phyloP scores from a whole-genome alignment of 2,113 vertebrate genomes.

The Halcyon malimbica region DNA sequence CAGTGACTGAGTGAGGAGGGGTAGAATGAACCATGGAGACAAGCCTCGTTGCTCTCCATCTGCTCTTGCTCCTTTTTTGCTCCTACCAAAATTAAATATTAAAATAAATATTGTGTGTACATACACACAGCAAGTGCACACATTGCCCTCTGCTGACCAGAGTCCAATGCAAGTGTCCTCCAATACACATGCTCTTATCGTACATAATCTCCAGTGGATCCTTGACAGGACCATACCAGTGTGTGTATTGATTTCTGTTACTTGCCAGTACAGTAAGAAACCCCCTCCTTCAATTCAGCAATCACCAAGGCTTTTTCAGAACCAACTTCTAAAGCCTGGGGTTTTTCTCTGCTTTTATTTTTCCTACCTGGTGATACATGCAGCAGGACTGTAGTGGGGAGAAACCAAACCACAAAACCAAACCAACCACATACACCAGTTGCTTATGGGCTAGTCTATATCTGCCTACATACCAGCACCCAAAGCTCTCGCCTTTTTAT shows the following conservation, averaged over 20 bases:
- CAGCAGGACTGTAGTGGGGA: neutral
- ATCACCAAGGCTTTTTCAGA: neutral
- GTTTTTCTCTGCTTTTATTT: neutral
- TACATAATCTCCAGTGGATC: rapidly evolving
- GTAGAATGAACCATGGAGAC: neutral
- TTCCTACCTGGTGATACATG: neutral
- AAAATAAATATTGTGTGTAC: neutral
- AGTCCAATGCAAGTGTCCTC: neutral
- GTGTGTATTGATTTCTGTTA: rapidly evolving
- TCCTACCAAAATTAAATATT: no score
- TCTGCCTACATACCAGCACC: neutral
- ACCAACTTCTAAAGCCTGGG: neutral
- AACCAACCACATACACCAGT: neutral
- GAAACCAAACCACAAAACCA: neutral
- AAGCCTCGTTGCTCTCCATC: neutral
- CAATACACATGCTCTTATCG: neutral
- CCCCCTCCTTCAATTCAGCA: neutral
- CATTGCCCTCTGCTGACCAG: constrained; percentile 34
- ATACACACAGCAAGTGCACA: neutral
- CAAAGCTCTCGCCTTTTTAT: neutral
- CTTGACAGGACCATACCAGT: neutral
- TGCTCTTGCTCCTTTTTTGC: neutral
- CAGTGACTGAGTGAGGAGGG: neutral
- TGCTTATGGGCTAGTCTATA: neutral
- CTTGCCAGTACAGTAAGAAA: neutral